A percentile compares a stretch with the other conserved stretches of the same genome.
Evolutionary conservation across 2,797 vertebrate species (phyloP).

Genomic region (Sebastes trivittatus): DNA sequence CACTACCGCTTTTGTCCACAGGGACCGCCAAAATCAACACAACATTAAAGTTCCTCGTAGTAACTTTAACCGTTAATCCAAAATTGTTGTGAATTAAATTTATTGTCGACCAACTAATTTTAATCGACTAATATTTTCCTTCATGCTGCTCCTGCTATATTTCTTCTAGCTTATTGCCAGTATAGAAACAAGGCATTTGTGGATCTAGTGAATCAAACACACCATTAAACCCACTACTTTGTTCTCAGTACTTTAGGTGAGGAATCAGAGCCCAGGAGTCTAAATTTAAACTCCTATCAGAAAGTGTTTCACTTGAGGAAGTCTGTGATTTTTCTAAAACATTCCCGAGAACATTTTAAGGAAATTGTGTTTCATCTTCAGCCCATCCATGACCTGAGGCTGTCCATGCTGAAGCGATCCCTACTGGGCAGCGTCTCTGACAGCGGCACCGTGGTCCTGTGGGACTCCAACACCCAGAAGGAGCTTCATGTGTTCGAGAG

Average conservation of each 20-base stretch:
- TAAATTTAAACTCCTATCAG: no score
- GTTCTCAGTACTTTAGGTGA: no score
- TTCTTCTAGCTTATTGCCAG: no score
- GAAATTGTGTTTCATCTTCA: constrained; percentile 56
- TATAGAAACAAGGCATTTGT: not conserved
- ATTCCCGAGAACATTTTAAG: not conserved
- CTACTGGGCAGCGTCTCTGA: constrained; percentile 93
- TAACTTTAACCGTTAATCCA: not conserved
- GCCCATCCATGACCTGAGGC: constrained; percentile 91
- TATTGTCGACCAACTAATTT: not conserved
- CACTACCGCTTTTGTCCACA: no score
- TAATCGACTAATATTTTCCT: not conserved
- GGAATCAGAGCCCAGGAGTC: no score
- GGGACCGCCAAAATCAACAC: no score
- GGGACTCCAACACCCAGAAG: constrained; percentile 94
- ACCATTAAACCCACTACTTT: no score
- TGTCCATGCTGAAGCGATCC: constrained; percentile 91
- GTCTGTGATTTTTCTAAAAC: not conserved
- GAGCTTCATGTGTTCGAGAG: constrained; percentile 89
- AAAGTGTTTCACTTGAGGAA: no score
- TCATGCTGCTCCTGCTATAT: not conserved
- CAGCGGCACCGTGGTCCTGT: constrained; percentile 91
- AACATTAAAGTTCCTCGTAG: not conserved
- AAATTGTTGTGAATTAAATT: not conserved
- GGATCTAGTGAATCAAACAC: no score